These are phyloP conservation scores for Tiaroga cobitis DNA, from an alignment of 2,797 vertebrate species.

Conservation along the genomic window DNA sequence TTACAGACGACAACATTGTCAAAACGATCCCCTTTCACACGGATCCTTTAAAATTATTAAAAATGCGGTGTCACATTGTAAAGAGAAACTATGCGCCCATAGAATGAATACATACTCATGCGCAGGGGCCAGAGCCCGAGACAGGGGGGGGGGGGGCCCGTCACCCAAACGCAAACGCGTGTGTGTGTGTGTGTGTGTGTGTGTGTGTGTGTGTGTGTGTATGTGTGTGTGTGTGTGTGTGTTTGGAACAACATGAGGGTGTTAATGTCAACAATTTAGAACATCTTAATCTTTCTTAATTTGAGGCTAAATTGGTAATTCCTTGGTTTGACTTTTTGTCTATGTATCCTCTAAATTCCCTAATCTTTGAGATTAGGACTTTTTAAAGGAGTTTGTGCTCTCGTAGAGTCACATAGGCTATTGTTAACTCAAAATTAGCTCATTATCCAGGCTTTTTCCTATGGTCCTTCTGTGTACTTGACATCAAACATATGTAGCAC, in stretches of 20 bases:
- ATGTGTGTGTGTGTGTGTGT: not conserved
- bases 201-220: not conserved
- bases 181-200: too few relatives aligned
- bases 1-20: not conserved
- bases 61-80: not conserved
- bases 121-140: too few relatives aligned
- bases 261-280: not conserved
- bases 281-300: not conserved
- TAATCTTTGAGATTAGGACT: not conserved
- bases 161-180: too few relatives aligned
- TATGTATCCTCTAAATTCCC: not conserved
- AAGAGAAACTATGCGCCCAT: not conserved
- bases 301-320: not conserved
- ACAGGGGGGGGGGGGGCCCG: too few relatives aligned
- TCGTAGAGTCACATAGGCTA: not conserved
- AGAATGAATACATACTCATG: not conserved
- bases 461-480: not conserved
- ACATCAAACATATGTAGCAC: slow-evolving; percentile 5
- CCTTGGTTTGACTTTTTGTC: not conserved
- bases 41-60: not conserved
- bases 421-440: not conserved
- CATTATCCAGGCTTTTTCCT: not conserved
- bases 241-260: not conserved
- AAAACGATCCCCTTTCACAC: not conserved
- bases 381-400: not conserved